Base-by-base conservation (phyloP, 2,113 vertebrate species). In the Anhinga rufa region DNA sequence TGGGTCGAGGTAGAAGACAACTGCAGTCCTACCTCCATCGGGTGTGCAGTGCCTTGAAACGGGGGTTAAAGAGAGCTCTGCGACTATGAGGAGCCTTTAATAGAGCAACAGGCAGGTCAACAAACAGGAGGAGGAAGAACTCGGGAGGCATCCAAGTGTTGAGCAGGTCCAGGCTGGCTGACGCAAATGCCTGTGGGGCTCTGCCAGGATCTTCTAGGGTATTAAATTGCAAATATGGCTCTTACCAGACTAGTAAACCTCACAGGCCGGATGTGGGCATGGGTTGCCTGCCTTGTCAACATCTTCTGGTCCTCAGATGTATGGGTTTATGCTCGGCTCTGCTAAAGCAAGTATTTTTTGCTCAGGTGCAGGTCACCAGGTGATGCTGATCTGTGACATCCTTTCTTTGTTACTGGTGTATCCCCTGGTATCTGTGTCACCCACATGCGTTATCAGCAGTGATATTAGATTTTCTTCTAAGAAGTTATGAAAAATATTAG, bases 1-100 rank as follows among this genome's bases (percentile, higher is more conserved):
- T 0, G 0, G n/a, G 52, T 40, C 0, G 0, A 74, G 17, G 18
- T 19, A 51, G 32, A 66, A 90, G 65, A 19, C 29, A 24, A 40
- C 61, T 26, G 32, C 64, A 83, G 24, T 42, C 42, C 44, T 48
- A 14, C 24, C 10, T 55, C n/a, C 3, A 1, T 12, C 31, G 51
- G 31, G 51, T 65, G 44, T 13, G n/a, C 49, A 42, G 17, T 32
- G 42, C 68, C 64, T 91, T 7, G 2, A 81, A 88, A 64, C 6
- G 1, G 4, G 65, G 77, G 38, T 25, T 60, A 55, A 79, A 90
- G 69, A 55, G 31, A 71, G 75, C 42, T 57, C 1, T 1, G 49
- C 75, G 86, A 2, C 66, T 16, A 6, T 0, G 0, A 48, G 42
- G 36, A 92, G 34, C 25, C 36, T 82, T 93, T 57, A 82, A 26